Conservation (phyloP, 2,113 vertebrate genomes). For the Pluvialis apricaria region DNA sequence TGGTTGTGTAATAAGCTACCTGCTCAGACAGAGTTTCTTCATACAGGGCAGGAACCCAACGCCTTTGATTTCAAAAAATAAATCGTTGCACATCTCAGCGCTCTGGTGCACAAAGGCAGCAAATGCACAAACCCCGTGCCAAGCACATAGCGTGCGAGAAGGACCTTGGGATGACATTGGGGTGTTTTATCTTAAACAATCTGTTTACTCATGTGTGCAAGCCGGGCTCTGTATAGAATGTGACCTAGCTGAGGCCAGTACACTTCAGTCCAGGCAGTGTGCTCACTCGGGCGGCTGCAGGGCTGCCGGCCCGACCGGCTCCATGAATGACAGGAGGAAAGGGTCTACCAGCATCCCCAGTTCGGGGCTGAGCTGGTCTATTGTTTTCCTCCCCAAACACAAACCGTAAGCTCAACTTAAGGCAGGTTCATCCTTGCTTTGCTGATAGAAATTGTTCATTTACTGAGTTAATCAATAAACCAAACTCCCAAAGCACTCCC, state of each 20-base stretch:
- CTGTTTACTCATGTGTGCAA: not conserved
- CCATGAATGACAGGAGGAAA: not conserved
- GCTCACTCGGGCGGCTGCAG: not conserved
- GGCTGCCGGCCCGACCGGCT: not conserved
- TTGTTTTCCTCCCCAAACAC: not conserved
- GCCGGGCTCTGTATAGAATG: not conserved
- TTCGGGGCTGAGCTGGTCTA: not conserved
- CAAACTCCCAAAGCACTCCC: not conserved
- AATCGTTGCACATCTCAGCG: rapidly evolving
- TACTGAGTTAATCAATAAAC: not conserved
- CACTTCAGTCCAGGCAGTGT: not conserved
- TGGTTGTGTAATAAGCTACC: not conserved
- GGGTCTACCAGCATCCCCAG: not conserved
- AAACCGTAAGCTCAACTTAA: not conserved
- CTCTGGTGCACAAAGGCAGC: not conserved
- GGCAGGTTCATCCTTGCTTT: not conserved
- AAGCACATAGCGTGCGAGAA: rapidly evolving
- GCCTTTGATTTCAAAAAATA: rapidly evolving
- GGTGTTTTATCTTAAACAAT: not conserved
- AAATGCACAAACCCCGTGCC: rapidly evolving
- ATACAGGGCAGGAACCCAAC: rapidly evolving
- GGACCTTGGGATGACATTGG: conserved; percentile 42
- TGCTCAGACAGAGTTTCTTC: not conserved
- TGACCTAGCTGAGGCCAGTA: not conserved
- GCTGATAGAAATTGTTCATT: not conserved